Percentiles rank a stretch among this genome's conserved stretches.
phyloP scores from a whole-genome alignment of 2,888 invertebrate species.

The Fragum sueziense region DNA sequence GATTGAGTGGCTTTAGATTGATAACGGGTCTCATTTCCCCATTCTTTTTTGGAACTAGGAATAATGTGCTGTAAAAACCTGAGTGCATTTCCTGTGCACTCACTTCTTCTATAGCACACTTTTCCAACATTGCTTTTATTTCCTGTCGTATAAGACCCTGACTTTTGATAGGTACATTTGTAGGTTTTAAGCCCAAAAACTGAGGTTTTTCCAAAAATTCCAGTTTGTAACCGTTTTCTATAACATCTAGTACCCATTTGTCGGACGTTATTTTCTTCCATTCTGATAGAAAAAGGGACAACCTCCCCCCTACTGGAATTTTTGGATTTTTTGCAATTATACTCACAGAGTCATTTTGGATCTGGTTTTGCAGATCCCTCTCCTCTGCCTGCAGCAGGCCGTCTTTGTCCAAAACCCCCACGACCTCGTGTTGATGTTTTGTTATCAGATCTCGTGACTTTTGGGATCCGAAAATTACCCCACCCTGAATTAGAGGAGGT shows the following conservation, averaged over 20 bases:
- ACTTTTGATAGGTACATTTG: slow-evolving; percentile 11
- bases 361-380: neutral
- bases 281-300: slow-evolving; percentile 16
- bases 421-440: neutral
- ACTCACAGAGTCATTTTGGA: slow-evolving; percentile 45
- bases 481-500: no score
- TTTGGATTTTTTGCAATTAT: slow-evolving; percentile 32
- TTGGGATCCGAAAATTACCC: slow-evolving; percentile 23
- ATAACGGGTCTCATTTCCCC: no score
- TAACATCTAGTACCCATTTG: no score
- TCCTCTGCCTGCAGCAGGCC: neutral
- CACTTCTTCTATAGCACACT: slow-evolving; percentile 45
- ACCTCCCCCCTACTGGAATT: slow-evolving; percentile 44
- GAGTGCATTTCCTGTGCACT: slow-evolving; percentile 7
- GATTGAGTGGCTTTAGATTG: slow-evolving; percentile 50
- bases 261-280: slow-evolving; percentile 42
- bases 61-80: slow-evolving; percentile 57
- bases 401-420: neutral
- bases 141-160: slow-evolving; percentile 21
- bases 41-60: no score
- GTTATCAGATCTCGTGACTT: slow-evolving; percentile 9
- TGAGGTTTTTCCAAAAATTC: slow-evolving; percentile 29
- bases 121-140: slow-evolving; percentile 37
- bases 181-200: slow-evolving; percentile 30
- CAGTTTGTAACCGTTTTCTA: no score